A percentile compares a stretch with the other conserved stretches of the same genome.
phyloP scores from a whole-genome alignment of 2,888 invertebrate species.

The Hypsopygia costalis region DNA sequence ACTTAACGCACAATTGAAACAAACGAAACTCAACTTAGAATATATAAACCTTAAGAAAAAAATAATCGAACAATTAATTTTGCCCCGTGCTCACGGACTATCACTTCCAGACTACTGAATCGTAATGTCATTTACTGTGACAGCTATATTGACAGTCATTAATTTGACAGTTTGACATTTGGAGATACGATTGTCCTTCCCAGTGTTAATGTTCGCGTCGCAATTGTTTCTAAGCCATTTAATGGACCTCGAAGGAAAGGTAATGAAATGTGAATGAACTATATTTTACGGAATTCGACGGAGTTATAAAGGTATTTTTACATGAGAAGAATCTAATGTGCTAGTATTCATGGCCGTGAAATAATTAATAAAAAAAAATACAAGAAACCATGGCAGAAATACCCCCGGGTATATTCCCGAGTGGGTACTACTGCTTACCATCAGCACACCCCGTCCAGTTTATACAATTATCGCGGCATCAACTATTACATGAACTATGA shows the following conservation, averaged over 20 bases:
- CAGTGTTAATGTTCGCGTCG: slow-evolving; percentile 44
- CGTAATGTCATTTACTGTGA: slow-evolving; percentile 55
- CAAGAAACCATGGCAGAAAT: too few species aligned
- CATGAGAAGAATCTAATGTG: too few species aligned
- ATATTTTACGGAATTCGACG: neutral
- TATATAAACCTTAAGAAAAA: slow-evolving; percentile 16
- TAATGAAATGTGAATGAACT: slow-evolving; percentile 9
- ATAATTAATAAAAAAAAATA: too few species aligned
- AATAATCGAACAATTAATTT: slow-evolving; percentile 15
- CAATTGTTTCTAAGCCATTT: slow-evolving; percentile 65
- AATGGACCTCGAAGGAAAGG: slow-evolving; percentile 19
- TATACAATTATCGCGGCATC: too few species aligned
- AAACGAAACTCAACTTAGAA: slow-evolving; percentile 22
- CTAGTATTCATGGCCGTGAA: too few species aligned
- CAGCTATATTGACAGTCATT: slow-evolving; percentile 51
- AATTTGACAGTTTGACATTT: slow-evolving; percentile 65
- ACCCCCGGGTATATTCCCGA: too few species aligned
- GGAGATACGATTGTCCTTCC: slow-evolving; percentile 50
- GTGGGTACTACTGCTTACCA: too few species aligned
- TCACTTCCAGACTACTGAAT: slow-evolving; percentile 59
- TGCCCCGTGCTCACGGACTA: slow-evolving; percentile 37
- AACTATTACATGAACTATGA: too few species aligned
- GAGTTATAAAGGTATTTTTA: neutral
- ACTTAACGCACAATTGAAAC: slow-evolving; percentile 15
- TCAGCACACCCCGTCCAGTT: too few species aligned